A percentile compares a stretch with the other conserved stretches of the same genome.
Evolutionary conservation across 2,113 vertebrate species (phyloP).

Genomic region (Channa maculata): DNA sequence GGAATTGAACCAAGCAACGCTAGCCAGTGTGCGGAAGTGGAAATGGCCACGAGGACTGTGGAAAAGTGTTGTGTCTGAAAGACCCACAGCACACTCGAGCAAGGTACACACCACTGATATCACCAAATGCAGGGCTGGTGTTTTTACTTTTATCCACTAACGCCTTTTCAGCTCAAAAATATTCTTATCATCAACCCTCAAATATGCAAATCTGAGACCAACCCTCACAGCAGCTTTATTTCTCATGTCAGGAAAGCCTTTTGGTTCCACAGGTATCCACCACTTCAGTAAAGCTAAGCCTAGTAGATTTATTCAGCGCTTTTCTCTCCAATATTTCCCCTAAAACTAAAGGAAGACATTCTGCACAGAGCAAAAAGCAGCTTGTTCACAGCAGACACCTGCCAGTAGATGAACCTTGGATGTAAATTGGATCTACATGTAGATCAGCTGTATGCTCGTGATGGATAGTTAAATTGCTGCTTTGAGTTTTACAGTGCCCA

Average conservation of each 20-base stretch:
- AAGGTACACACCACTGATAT: constrained; percentile 82
- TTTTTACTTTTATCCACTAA: neutral
- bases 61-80: constrained; percentile 89
- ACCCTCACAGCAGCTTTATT: too few relatives aligned
- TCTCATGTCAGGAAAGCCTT: neutral
- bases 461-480: too few relatives aligned
- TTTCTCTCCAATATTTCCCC: neutral
- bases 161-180: too few relatives aligned
- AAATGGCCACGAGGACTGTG: constrained; percentile 89
- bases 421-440: too few relatives aligned
- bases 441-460: too few relatives aligned
- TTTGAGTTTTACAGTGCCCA: too few relatives aligned
- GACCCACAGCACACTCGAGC: constrained; percentile 80
- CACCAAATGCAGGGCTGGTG: neutral
- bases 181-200: too few relatives aligned
- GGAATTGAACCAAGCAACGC: constrained; percentile 91
- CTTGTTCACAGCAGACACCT: neutral
- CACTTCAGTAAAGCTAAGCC: neutral
- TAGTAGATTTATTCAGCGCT: neutral
- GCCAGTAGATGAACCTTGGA: constrained; percentile 2
- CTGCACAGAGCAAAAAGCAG: neutral
- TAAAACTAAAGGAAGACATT: neutral
- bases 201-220: too few relatives aligned
- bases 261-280: neutral
- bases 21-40: constrained; percentile 92